Conservation (phyloP, 2,888 invertebrate species). For the Eupeodes latifasciatus region DNA sequence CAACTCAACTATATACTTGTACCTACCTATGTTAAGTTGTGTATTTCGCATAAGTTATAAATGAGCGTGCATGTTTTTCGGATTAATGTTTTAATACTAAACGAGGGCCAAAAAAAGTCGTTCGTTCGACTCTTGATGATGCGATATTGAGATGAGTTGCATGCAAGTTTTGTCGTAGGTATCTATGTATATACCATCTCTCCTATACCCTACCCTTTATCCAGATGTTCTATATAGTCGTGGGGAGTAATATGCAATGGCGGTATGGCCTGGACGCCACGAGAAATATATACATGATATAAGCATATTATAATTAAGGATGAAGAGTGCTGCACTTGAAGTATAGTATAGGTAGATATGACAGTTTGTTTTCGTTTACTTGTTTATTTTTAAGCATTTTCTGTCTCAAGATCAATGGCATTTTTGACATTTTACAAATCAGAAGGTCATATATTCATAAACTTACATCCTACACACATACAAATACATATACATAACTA, state of each 20-base stretch:
- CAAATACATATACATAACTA: too few species aligned
- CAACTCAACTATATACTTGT: too few species aligned
- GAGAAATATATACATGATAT: slow-evolving; percentile 32
- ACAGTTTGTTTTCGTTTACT: slow-evolving; percentile 43
- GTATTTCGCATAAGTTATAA: slow-evolving; percentile 74
- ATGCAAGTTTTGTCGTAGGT: slow-evolving; percentile 41
- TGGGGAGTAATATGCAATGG: background rate
- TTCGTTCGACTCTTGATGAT: slow-evolving; percentile 75
- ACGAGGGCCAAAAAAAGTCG: slow-evolving; percentile 78
- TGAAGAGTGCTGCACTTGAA: slow-evolving; percentile 72
- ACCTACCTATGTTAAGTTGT: slow-evolving; percentile 40
- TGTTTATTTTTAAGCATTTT: slow-evolving; percentile 13
- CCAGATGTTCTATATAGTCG: background rate
- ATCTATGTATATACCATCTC: too few species aligned
- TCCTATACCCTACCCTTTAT: background rate
- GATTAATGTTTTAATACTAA: slow-evolving; percentile 78
- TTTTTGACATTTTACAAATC: slow-evolving; percentile 80
- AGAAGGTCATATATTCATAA: slow-evolving; percentile 77
- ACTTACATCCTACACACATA: too few species aligned
- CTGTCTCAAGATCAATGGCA: slow-evolving; percentile 79
- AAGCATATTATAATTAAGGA: slow-evolving; percentile 56
- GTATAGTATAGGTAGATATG: slow-evolving; percentile 38
- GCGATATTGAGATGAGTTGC: slow-evolving; percentile 74
- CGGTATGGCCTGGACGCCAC: background rate
- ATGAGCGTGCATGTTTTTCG: slow-evolving; percentile 78